Base-by-base conservation (phyloP, 64 coral and sea anemone genomes). In the Stylophora pistillata region DNA sequence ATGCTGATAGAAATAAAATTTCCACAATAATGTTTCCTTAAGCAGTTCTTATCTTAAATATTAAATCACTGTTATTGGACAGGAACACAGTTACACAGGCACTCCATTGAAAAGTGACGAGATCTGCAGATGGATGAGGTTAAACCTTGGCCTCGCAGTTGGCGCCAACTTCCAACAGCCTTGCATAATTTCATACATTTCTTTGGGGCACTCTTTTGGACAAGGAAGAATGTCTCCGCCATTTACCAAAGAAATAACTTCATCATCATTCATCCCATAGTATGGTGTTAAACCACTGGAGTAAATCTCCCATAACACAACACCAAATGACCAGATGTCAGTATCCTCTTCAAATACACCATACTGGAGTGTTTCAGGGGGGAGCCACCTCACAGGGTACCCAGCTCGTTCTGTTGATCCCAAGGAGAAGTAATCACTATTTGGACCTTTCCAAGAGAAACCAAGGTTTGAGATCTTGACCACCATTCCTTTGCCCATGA, bases 251-350 rank as follows among this genome's bases (percentile, higher is more conserved):
- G 90, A 89, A 53, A 95, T 95, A 14, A 99, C 97, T 76, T 99
- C 97, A 52, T 95, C 94, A 55, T 99, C 89, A 87, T 73, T 93
- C 87, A 99, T 99, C 3, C 97, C 93, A 90, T 95, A 95, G 82
- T 99, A 99, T 30, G 97, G 97, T 31, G 88, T 86, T 31, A 95
- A 72, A 5, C 93, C 97, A 89, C 92, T 90, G 0, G 97, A 99
- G 91, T 95, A 95, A 23, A 99, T 73, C 72, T 99, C 97, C 97
- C 97, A 99, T 27, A 99, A 34, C 54, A 95, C 65, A 5, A 99
- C 93, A n/a, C 97, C 97, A 78, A 92, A 99, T 15, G 97, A 99
- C 97, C 97, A 99, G 79, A 95, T 86, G 68, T 99, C 97, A 1
- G 90, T 95, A 29, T 77, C 82, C 25, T 99, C 90, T 5, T 82